Evolutionary conservation across 2,888 invertebrate species (phyloP), one percentile per base, ranked within the genome.

Genomic region (Zygogramma bicolorata): DNA sequence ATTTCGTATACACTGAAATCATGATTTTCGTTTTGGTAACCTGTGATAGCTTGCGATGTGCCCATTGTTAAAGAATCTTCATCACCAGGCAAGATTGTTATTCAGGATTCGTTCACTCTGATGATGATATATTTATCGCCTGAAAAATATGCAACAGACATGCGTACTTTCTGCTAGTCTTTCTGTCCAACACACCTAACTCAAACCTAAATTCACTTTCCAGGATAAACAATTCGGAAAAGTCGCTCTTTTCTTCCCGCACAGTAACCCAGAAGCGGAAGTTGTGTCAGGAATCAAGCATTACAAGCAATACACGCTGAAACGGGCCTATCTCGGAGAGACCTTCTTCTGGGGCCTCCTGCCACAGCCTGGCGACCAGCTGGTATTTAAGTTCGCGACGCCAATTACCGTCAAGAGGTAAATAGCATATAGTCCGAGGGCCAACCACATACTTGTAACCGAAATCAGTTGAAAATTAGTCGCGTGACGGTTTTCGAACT

Each of bases 311-410:
- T 95, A 94, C 87, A 92, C 93, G 0, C 85, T 97, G 20, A 90
- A 91, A 74, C 91, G 92, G 77, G 97, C 97, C 2, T 98, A 98
- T 85, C 89, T 90, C 20, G 98, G 98, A 0, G 92, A 93, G 77
- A 92, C 93, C 0, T 97, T 93, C 85, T 98, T 97, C 87, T 98
- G 97, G 98, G 97, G 96, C 0, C 87, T 95, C 8, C 88, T 94
- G 46, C 98, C 98, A 0, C 93, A 93, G 81, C 91, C 92, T 8
- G 96, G 95, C 1, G 96, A 97, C 85, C 89, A 92, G 68, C 89
- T 97, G 20, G 91, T 92, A 77, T 94, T 98, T 85, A 92, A 92
- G 85, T 97, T 97, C 85, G 87, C 89, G 60, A 90, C 91, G 65
- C 95, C 97, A 22, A 89, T 92, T 74, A 82, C 86, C 78, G 86